Base-by-base conservation (phyloP, 2,888 invertebrate species). In the Philhelius pedissequus region DNA sequence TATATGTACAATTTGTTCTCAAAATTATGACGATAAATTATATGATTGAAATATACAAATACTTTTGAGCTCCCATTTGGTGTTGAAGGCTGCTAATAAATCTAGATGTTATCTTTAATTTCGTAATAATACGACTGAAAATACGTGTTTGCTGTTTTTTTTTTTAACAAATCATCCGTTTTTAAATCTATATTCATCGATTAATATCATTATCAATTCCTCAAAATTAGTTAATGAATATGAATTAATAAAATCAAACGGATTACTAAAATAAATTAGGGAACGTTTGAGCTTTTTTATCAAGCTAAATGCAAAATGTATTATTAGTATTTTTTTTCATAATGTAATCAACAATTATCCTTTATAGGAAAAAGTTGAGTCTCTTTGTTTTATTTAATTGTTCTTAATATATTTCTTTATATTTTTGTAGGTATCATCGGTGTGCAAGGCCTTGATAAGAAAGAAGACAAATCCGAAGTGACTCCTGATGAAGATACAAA, bases 361-460 rank as follows among this genome's bases (percentile, higher is more conserved):
- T n/a, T n/a, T n/a, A n/a, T n/a, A n/a, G n/a, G n/a, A n/a, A n/a
- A n/a, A n/a, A n/a, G n/a, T n/a, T n/a, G n/a, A n/a, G n/a, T n/a
- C n/a, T n/a, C n/a, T n/a, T n/a, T n/a, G n/a, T n/a, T n/a, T n/a
- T n/a, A n/a, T n/a, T n/a, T n/a, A n/a, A n/a, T n/a, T n/a, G n/a
- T n/a, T n/a, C n/a, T n/a, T n/a, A n/a, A 38, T 18, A 8, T 27
- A 30, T 3, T 54, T 15, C 15, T 4, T 43, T 45, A 30, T 78
- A 18, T 2, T 43, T 40, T 15, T 64, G 13, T 48, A 89, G 89
- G 89, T 86, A 86, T 87, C 52, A 40, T 88, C 7, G 75, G 84
- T 45, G 86, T 75, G 45, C 86, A 88, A 15, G 87, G 87, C 20
- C 79, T 87, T n/a, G 88, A 88, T 1, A 86, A 87, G 76, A 87